phyloP scores from a whole-genome alignment of 2,797 vertebrate genomes.

The Notoglanidium macrostoma region DNA sequence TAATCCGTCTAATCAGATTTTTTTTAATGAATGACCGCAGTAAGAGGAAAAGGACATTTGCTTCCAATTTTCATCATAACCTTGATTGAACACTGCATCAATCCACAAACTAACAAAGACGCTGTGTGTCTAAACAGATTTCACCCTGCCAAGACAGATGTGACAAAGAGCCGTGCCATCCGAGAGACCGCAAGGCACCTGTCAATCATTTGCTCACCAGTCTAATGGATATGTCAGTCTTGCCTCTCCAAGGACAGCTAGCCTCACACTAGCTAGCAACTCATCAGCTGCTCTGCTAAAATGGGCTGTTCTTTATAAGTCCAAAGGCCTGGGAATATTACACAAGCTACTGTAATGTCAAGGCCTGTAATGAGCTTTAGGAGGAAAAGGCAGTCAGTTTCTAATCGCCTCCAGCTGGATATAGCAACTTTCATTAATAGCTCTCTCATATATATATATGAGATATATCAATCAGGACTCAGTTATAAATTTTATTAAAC shows the following conservation, averaged over 20 bases:
- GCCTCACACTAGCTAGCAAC: not conserved
- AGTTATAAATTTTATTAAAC: not conserved
- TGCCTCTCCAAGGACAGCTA: not conserved
- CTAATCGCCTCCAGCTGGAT: not conserved
- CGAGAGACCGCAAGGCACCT: constrained; percentile 10
- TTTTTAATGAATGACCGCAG: not conserved
- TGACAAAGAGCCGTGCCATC: constrained; percentile 1
- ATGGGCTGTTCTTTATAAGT: not conserved
- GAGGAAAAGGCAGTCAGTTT: not conserved
- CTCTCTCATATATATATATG: not conserved
- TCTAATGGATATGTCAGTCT: constrained; percentile 44
- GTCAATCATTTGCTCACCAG: constrained; percentile 42
- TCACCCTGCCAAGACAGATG: not conserved
- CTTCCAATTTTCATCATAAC: not conserved
- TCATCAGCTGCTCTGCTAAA: not conserved
- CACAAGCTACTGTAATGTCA: not conserved
- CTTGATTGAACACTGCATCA: not conserved
- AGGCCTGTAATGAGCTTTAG: not conserved
- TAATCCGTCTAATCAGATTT: not conserved
- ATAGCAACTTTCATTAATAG: not conserved
- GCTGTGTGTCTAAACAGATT: not conserved
- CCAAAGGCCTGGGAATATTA: constrained; percentile 10
- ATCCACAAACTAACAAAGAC: not conserved
- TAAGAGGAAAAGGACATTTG: not conserved
- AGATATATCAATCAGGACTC: not conserved